Percentiles rank a stretch among this genome's conserved stretches.
These are phyloP conservation scores for Pelecanus crispus DNA, from an alignment of 2,113 vertebrate species.

Conservation along the genomic window DNA sequence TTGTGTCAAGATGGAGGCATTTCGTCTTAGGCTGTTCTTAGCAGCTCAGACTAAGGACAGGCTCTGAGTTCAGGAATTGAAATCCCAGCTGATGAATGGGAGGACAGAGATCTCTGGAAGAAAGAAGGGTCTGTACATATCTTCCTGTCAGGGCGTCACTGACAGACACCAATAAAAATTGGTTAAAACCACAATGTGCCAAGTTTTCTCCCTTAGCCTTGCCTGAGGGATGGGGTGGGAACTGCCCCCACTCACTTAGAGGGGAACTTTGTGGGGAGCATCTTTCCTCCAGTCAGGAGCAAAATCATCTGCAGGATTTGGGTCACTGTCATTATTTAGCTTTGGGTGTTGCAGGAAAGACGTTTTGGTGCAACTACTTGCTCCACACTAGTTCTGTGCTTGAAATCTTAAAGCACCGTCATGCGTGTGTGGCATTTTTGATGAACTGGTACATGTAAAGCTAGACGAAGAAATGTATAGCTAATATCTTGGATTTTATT, in stretches of 20 bases:
- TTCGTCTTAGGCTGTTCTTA: not conserved
- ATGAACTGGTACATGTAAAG: not conserved
- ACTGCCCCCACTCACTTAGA: not conserved
- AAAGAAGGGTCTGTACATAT: not conserved
- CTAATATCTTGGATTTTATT: not conserved
- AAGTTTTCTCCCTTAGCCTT: not conserved
- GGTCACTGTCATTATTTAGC: not conserved
- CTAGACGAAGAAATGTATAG: not conserved
- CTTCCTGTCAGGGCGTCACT: not conserved
- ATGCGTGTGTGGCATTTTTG: not conserved
- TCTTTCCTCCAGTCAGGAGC: not conserved
- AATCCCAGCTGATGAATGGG: not conserved
- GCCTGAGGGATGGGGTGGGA: not conserved
- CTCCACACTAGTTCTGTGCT: not conserved
- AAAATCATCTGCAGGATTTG: not conserved
- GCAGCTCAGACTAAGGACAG: not conserved
- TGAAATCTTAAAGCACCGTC: not conserved
- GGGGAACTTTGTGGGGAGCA: rapidly evolving
- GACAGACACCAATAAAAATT: not conserved
- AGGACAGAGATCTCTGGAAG: not conserved
- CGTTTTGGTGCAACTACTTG: not conserved
- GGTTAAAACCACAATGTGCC: not conserved
- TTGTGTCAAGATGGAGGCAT: not conserved
- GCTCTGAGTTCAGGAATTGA: not conserved
- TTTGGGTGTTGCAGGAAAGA: not conserved